A percentile compares a stretch with the other conserved stretches of the same genome.
Conservation (phyloP, 2,888 invertebrate genomes). For the Drosophila testacea region DNA sequence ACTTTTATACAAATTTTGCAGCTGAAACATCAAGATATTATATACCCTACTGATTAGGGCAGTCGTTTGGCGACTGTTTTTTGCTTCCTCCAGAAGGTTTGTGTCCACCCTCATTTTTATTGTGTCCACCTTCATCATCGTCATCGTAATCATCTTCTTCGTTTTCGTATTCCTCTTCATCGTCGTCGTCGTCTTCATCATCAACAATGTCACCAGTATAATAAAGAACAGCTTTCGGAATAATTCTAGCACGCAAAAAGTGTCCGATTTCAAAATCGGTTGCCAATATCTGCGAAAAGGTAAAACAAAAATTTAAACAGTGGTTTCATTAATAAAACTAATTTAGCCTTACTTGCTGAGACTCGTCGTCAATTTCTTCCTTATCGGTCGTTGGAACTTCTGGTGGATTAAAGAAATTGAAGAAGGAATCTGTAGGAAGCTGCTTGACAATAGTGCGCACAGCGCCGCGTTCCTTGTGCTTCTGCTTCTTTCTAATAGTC, state of each 20-base stretch:
- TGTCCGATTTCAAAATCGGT: slow-evolving; percentile 99
- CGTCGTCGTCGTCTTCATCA: slow-evolving; percentile 90
- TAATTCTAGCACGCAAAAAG: slow-evolving; percentile 97
- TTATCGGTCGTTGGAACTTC: slow-evolving; percentile 93
- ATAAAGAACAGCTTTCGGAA: slow-evolving; percentile 98
- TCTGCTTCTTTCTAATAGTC: slow-evolving; percentile 98
- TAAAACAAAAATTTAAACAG: too few relatives aligned
- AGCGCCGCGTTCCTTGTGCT: slow-evolving; percentile 97
- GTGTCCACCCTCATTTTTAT: slow-evolving; percentile 86
- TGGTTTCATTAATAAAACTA: background rate
- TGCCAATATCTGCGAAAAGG: slow-evolving; percentile 88
- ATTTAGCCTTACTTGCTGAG: slow-evolving; percentile 86
- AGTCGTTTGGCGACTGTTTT: slow-evolving; percentile 87
- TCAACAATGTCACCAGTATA: slow-evolving; percentile 96
- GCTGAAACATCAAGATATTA: slow-evolving; percentile 34
- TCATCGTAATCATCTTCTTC: slow-evolving; percentile 87
- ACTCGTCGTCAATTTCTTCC: slow-evolving; percentile 95
- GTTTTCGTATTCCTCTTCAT: slow-evolving; percentile 87
- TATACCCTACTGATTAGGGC: slow-evolving; percentile 89
- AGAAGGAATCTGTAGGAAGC: slow-evolving; percentile 98
- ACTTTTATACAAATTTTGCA: slow-evolving; percentile 57
- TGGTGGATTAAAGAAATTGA: slow-evolving; percentile 99
- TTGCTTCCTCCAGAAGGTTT: slow-evolving; percentile 73
- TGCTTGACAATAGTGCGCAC: slow-evolving; percentile 97
- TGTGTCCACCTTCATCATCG: slow-evolving; percentile 87